Evolutionary conservation across 2,113 vertebrate genomes (phyloP).

Genomic region (Siniperca knerii): DNA sequence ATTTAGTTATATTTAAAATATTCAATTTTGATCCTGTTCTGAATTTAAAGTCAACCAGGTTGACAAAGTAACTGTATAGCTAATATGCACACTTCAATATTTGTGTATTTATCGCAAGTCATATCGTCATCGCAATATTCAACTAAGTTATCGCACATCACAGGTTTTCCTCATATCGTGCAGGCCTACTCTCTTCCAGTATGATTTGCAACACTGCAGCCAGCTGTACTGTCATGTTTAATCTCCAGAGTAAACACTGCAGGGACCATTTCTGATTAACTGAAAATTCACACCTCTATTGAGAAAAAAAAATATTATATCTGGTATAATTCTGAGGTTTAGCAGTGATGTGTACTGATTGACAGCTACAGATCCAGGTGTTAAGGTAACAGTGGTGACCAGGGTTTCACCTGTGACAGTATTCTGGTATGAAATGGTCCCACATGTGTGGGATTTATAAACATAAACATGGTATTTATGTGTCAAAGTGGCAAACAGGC

Average conservation of each 20-base stretch:
- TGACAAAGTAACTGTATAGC: too few relatives aligned
- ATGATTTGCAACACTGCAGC: too few relatives aligned
- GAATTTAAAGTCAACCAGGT: too few relatives aligned
- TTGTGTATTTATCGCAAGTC: too few relatives aligned
- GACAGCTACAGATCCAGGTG: neutral
- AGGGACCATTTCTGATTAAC: neutral
- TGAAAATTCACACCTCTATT: neutral
- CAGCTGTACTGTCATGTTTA: neutral
- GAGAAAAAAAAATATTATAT: neutral
- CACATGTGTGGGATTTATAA: neutral
- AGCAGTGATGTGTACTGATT: neutral
- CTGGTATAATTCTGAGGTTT: neutral
- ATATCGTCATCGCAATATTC: too few relatives aligned
- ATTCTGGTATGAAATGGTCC: neutral
- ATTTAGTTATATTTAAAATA: too few relatives aligned
- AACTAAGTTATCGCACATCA: too few relatives aligned
- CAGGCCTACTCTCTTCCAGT: too few relatives aligned
- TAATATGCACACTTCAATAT: too few relatives aligned
- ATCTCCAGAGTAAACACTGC: neutral
- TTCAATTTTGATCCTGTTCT: too few relatives aligned
- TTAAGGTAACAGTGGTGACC: slow-evolving; percentile 2
- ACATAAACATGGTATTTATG: neutral
- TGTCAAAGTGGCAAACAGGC: neutral
- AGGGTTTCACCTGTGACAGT: neutral
- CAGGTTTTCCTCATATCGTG: too few relatives aligned